Conservation (phyloP, 2,113 vertebrate genomes). For the Dendrocopos noguchii region DNA sequence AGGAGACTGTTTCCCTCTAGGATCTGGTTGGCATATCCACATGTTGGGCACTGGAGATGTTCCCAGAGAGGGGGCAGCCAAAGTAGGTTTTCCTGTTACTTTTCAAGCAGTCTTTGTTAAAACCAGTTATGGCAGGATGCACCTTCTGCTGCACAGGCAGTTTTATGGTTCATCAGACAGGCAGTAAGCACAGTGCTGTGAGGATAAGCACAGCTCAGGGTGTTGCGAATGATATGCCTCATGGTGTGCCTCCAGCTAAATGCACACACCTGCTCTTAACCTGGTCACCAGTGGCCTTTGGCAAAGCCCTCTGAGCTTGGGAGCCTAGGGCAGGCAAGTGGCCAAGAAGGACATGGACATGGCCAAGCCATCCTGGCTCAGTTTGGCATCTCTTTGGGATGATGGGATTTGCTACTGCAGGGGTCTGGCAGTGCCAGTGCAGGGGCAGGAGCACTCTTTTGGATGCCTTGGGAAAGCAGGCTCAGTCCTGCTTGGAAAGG, state of each 20-base stretch:
- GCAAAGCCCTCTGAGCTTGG: neutral
- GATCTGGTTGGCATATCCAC: rapidly evolving
- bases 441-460: neutral
- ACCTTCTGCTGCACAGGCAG: neutral
- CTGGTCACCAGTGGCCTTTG: neutral
- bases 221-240: neutral
- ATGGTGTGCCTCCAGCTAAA: neutral
- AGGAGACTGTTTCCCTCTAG: neutral
- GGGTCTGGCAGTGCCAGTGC: rapidly evolving
- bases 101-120: constrained; percentile 19
- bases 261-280: neutral
- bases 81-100: neutral
- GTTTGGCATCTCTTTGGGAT: neutral
- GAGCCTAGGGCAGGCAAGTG: neutral
- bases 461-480: neutral
- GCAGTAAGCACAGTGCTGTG: rapidly evolving
- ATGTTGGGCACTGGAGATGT: neutral
- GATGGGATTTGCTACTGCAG: neutral
- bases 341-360: neutral
- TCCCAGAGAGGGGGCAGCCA: neutral
- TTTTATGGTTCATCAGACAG: neutral
- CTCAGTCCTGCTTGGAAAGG: neutral
- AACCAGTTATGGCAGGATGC: neutral
- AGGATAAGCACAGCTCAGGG: neutral
- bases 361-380: neutral